These are phyloP conservation scores for Percopsis omiscomaycus DNA, from an alignment of 2,797 vertebrate species.

Conservation along the genomic window DNA sequence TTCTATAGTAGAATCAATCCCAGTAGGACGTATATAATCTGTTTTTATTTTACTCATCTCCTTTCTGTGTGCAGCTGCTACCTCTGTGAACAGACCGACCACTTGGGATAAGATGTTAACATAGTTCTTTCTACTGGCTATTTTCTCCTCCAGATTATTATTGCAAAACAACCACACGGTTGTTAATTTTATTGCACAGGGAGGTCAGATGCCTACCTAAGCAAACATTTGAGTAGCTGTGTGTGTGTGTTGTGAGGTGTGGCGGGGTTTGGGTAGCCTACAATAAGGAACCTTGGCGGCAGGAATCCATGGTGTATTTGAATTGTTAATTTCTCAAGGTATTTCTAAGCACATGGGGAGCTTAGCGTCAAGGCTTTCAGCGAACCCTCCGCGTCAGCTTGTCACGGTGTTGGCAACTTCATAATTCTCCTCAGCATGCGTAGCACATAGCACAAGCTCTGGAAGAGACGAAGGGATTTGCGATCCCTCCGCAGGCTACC, in stretches of 20 bases:
- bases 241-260: not conserved
- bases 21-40: too few relatives aligned
- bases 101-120: slow-evolving; percentile 6
- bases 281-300: not conserved
- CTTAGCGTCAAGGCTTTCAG: slow-evolving; percentile 3
- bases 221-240: slow-evolving; percentile 1
- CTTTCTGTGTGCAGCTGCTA: slow-evolving; percentile 27
- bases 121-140: not conserved
- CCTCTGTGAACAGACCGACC: slow-evolving; percentile 40
- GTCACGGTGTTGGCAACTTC: not conserved
- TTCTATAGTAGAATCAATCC: not conserved
- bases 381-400: slow-evolving; percentile 22
- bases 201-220: slow-evolving; percentile 29
- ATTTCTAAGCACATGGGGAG: slow-evolving; percentile 5
- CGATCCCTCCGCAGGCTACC: not conserved
- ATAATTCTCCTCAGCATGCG: slow-evolving; percentile 5
- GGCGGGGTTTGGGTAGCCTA: not conserved
- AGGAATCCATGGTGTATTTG: slow-evolving; percentile 30
- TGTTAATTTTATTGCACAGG: slow-evolving; percentile 12
- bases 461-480: not conserved
- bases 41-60: slow-evolving; percentile 7
- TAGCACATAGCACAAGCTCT: not conserved
- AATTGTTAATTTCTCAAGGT: slow-evolving; percentile 38
- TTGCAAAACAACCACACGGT: slow-evolving; percentile 24
- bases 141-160: not conserved